Evolutionary conservation across 2,888 invertebrate genomes (phyloP).

Genomic region (Clivina fossor): DNA sequence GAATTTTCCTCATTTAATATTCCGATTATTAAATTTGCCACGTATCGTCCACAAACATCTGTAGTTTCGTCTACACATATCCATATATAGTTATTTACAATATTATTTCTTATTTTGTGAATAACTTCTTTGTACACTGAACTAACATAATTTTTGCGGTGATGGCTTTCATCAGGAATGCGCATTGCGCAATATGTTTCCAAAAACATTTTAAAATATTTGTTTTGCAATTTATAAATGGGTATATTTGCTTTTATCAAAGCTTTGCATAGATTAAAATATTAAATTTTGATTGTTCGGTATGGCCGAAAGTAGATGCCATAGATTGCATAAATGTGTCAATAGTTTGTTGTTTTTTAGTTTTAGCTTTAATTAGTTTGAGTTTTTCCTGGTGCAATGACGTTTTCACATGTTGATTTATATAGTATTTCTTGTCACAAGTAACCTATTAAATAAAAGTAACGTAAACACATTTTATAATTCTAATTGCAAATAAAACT

Average conservation of each 20-base stretch:
- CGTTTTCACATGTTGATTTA: no score
- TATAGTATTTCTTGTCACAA: no score
- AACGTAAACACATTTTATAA: no score
- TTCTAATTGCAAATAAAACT: no score
- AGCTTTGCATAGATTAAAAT: no score
- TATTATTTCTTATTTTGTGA: slow-evolving; percentile 19
- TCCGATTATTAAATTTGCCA: slow-evolving; percentile 31
- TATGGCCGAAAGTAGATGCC: no score
- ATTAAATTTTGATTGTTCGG: no score
- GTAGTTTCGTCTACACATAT: slow-evolving; percentile 39
- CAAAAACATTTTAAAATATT: slow-evolving; percentile 10
- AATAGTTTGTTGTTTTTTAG: no score
- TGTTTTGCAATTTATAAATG: slow-evolving; percentile 7
- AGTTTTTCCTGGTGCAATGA: no score
- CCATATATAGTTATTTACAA: slow-evolving; percentile 37
- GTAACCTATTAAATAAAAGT: no score
- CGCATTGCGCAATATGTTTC: slow-evolving; percentile 14
- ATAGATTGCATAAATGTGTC: no score
- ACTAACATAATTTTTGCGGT: slow-evolving; percentile 35
- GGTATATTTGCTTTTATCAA: slow-evolving; percentile 18
- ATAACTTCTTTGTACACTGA: slow-evolving; percentile 22
- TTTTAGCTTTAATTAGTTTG: no score
- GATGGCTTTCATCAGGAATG: slow-evolving; percentile 33
- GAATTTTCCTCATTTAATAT: slow-evolving; percentile 22
- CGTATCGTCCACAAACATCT: slow-evolving; percentile 35